Conservation (phyloP, 2,113 vertebrate genomes). For the Ctenomys sociabilis region DNA sequence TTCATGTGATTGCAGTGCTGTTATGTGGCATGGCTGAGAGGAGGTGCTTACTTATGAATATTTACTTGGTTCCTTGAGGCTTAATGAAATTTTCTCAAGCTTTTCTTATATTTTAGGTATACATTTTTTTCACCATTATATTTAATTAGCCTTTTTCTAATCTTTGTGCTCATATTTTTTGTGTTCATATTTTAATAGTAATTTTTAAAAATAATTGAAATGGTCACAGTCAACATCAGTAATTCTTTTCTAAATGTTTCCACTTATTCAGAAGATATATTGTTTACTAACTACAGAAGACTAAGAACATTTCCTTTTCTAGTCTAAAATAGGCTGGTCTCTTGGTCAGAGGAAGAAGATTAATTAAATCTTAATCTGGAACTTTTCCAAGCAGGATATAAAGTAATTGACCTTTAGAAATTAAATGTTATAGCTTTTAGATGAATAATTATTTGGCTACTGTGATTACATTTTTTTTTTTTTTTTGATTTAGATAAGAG, state of each 20-base stretch:
- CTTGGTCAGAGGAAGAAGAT: slow-evolving; percentile 44
- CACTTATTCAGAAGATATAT: neutral
- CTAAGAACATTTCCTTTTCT: slow-evolving; percentile 19
- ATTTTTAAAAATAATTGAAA: neutral
- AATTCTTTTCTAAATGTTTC: slow-evolving; percentile 23
- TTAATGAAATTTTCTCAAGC: neutral
- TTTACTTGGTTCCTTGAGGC: neutral
- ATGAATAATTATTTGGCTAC: slow-evolving; percentile 24
- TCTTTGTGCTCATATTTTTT: neutral
- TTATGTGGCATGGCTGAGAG: neutral
- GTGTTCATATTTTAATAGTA: neutral
- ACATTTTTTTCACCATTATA: slow-evolving; percentile 3
- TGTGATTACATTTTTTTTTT: slow-evolving; percentile 26
- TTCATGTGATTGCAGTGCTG: neutral
- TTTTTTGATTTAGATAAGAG: slow-evolving; percentile 1
- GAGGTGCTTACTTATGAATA: neutral
- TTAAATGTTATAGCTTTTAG: slow-evolving; percentile 10
- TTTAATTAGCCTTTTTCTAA: neutral
- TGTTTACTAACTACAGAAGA: neutral
- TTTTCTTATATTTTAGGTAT: slow-evolving; percentile 24
- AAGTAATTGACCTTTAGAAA: slow-evolving; percentile 67
- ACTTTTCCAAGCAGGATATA: slow-evolving; percentile 39
- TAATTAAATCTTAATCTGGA: slow-evolving; percentile 71
- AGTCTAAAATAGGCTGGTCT: slow-evolving; percentile 17
- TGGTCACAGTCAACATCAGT: neutral